A percentile compares a stretch with the other conserved stretches of the same genome.
Evolutionary conservation across 2,797 vertebrate species (phyloP).

Genomic region (Tapirus indicus): DNA sequence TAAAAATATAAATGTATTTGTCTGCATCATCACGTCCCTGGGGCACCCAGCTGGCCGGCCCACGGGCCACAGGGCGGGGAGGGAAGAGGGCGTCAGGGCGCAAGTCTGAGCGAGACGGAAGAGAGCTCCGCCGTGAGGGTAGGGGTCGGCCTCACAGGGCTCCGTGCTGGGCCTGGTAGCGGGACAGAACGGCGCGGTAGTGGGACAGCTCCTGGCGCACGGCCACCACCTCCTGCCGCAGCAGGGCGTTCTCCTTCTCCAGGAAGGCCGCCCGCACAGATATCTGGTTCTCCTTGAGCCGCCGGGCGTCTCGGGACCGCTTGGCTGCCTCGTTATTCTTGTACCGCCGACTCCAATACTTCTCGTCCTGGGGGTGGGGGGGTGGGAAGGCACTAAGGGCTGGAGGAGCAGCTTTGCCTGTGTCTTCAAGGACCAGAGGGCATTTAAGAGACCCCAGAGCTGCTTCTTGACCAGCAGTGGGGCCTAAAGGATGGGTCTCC

Average conservation of each 20-base stretch:
- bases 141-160: slow-evolving; percentile 87
- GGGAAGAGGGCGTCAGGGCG: background rate
- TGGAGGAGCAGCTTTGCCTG: background rate
- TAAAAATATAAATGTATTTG: slow-evolving; percentile 86
- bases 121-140: background rate
- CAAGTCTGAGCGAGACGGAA: slow-evolving; percentile 42
- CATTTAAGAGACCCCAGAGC: background rate
- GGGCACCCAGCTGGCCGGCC: slow-evolving; percentile 69
- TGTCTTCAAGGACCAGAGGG: background rate
- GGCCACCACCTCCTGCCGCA: slow-evolving; percentile 94
- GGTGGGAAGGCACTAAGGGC: background rate
- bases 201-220: slow-evolving; percentile 95
- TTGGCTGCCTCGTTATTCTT: slow-evolving; percentile 97
- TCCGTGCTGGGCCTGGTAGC: slow-evolving; percentile 95
- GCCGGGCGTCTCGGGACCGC: slow-evolving; percentile 94
- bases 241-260: slow-evolving; percentile 94
- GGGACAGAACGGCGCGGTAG: slow-evolving; percentile 93
- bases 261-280: slow-evolving; percentile 96
- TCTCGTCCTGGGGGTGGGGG: slow-evolving; percentile 91
- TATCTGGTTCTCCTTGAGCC: slow-evolving; percentile 98
- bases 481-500: background rate
- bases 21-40: slow-evolving; percentile 77
- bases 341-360: slow-evolving; percentile 95
- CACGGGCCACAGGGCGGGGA: slow-evolving; percentile 53
- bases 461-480: background rate